Evolutionary conservation across 2,113 vertebrate genomes (phyloP).

Genomic region (Zapus hudsonius): DNA sequence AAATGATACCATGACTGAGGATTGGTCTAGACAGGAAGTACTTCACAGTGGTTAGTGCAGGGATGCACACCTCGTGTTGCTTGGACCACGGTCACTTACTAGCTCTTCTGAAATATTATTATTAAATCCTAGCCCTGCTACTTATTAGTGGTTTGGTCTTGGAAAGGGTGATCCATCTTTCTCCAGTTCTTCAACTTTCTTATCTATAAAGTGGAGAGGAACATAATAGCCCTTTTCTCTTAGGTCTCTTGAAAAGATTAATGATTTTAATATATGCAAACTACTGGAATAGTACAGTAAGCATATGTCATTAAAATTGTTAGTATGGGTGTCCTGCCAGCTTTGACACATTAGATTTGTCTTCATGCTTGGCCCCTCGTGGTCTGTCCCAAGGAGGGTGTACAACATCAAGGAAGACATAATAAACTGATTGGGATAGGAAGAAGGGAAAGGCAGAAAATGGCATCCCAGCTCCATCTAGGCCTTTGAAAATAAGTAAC

Average conservation of each 20-base stretch:
- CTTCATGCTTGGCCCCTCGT: not conserved
- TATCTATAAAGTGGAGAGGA: not conserved
- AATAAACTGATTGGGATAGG: not conserved
- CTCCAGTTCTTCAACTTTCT: not conserved
- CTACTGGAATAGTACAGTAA: not conserved
- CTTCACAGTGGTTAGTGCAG: not conserved
- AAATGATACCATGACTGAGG: not conserved
- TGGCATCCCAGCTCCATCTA: not conserved
- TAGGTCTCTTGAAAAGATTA: not conserved
- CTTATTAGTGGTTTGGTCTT: not conserved
- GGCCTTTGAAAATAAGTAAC: not conserved
- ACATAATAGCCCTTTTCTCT: not conserved
- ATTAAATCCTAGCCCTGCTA: not conserved
- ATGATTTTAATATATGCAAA: not conserved
- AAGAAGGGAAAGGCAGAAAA: not conserved
- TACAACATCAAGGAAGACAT: not conserved
- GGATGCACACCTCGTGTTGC: too few relatives aligned
- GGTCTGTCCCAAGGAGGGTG: slow-evolving; percentile 8
- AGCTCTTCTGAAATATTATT: not conserved
- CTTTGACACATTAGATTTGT: not conserved
- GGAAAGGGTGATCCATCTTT: not conserved
- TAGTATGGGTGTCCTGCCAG: not conserved
- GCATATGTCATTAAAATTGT: too few relatives aligned
- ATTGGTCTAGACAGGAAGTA: not conserved
- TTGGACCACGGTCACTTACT: not conserved